Evolutionary conservation across 2,888 invertebrate genomes (phyloP), one percentile per base, ranked within the genome.

Genomic region (Dolichomitus sp.): DNA sequence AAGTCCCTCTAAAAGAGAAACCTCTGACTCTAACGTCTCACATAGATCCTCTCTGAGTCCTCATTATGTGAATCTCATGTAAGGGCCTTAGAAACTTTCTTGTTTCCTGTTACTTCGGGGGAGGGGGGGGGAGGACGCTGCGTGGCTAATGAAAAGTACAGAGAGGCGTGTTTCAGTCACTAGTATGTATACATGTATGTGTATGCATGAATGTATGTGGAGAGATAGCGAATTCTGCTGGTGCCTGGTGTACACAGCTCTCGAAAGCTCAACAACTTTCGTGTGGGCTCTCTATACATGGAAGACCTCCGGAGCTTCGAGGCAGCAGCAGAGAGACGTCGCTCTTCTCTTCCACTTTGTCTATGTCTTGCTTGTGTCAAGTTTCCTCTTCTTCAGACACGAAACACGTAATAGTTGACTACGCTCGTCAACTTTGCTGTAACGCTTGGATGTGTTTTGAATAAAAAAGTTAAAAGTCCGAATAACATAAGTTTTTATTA

Each of bases 231-330:
- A 74, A 63, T 74, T 74, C 45, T 45, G 74, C 68, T 61, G 63
- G 74, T 74, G 61, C 69, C 74, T 74, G 54, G 37, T 68, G 42
- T 74, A 69, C 73, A 69, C 63, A 69, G 33, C 19, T 54, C 17
- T 45, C 74, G 5, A 73, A 80, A 80, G 73, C 68, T 80, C 74
- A 52, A 80, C 68, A 80, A 80, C 80, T 74, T 74, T 74, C 52
- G 61, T 59, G 52, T n/a, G 40, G 27, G 68, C 68, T 52, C 27
- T 68, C 19, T 52, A 17, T 33, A n/a, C n/a, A 30, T 33, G 30
- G 59, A 59, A 59, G 37, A 33, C n/a, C 33, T 59, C 59, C n/a
- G 19, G 17, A 63, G 17, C 19, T 42, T 63, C 11, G 37, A 37
- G 40, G 61, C 17, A 37, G 37, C 37, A 37, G 57, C 59, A 19